phyloP scores from a whole-genome alignment of 1,140 invertebrate genomes.

The Drosophila sucinea region DNA sequence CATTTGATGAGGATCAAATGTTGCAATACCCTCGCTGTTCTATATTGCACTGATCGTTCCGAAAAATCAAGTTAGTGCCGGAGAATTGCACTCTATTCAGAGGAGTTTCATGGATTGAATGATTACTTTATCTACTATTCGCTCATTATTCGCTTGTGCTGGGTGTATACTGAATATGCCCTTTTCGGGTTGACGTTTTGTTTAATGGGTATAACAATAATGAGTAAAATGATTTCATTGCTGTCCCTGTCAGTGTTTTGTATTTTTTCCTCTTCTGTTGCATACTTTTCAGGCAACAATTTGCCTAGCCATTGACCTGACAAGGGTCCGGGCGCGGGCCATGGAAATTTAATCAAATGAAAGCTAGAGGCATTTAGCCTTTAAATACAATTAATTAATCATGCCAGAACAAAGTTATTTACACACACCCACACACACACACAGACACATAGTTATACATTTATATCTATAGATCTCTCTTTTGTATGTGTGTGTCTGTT shows the following conservation, averaged over 20 bases:
- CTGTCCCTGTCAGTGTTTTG: background rate
- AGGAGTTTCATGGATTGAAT: no score
- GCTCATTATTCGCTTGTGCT: no score
- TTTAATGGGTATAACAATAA: background rate
- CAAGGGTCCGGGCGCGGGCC: slow-evolving; percentile 3
- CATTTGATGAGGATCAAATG: background rate
- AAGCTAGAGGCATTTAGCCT: slow-evolving; percentile 80
- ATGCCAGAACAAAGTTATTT: slow-evolving; percentile 63
- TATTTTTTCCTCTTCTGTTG: slow-evolving; percentile 17
- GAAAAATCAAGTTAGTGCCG: no score
- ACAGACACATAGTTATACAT: slow-evolving; percentile 14
- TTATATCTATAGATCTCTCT: slow-evolving; percentile 28
- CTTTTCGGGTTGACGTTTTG: background rate
- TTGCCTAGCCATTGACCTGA: slow-evolving; percentile 60
- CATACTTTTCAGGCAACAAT: slow-evolving; percentile 61
- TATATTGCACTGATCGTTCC: no score
- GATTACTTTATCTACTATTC: no score
- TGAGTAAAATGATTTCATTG: slow-evolving; percentile 8
- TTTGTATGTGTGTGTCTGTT: slow-evolving; percentile 38
- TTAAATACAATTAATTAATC: slow-evolving; percentile 82
- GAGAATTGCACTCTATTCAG: no score
- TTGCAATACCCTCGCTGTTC: background rate
- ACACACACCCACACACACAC: slow-evolving; percentile 26
- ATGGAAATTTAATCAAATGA: slow-evolving; percentile 78
- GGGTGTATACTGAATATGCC: background rate